These are phyloP conservation scores for Calliphora vicina DNA, from an alignment of 1,140 invertebrate genomes.

Conservation along the genomic window DNA sequence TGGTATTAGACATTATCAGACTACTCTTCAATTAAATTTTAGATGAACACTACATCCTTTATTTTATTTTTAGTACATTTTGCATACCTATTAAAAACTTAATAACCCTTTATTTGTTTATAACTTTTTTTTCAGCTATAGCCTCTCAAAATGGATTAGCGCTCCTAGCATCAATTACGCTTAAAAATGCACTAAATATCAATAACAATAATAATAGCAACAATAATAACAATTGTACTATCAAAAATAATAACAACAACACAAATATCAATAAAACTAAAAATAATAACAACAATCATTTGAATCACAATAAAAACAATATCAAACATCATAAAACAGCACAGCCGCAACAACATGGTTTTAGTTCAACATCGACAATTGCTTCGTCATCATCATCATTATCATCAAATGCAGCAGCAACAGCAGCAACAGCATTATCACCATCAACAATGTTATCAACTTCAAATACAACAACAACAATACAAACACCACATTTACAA, in stretches of 20 bases:
- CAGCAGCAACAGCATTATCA: constrained; percentile 15
- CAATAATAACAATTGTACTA: constrained; percentile 38
- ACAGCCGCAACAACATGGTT: constrained; percentile 5
- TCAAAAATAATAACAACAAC: constrained; percentile 36
- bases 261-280: constrained; percentile 26
- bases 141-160: constrained; percentile 50
- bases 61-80: too few species aligned
- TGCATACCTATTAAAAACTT: too few species aligned
- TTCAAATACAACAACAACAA: neutral
- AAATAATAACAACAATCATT: constrained; percentile 38
- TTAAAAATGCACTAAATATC: constrained; percentile 57
- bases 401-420: too few species aligned
- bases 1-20: too few species aligned
- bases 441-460: neutral
- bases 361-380: constrained; percentile 43
- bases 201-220: constrained; percentile 52
- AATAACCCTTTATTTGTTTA: too few species aligned
- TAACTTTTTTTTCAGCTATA: constrained; percentile 40
- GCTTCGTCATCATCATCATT: constrained; percentile 22
- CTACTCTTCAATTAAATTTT: too few species aligned
- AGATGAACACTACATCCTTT: too few species aligned
- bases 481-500: neutral
- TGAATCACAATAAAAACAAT: constrained; percentile 29
- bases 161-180: constrained; percentile 51
- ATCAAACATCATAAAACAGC: constrained; percentile 36